Evolutionary conservation across 2,888 invertebrate species (phyloP), one percentile per base, ranked within the genome.

Genomic region (Phytoseiulus persimilis): DNA sequence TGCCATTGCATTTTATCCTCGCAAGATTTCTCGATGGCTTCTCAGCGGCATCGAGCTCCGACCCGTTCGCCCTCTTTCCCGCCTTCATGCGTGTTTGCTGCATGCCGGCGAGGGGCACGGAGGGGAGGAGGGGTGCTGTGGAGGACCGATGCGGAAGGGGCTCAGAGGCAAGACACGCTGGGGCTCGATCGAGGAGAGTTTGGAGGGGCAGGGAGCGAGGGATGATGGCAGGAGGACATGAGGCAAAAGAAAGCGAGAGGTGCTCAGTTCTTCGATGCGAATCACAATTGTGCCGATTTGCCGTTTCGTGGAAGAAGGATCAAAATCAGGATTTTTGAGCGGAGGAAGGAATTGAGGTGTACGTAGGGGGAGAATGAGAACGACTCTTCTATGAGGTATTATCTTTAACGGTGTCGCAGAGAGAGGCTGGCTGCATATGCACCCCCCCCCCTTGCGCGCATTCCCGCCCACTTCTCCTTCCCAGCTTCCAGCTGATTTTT

Each of bases 261-360:
- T 65, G 65, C 65, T 65, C 65, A 65, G 65, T 65, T 65, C 65
- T 65, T 65, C 65, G 65, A 65, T 31, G 32, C 87, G 87, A 87
- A 39, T 33, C 87, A 87, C 87, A 87, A 87, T 87, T 87, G 87
- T 87, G 87, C 87, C 87, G 87, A 87, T 87, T 87, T 87, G 87
- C 87, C 33, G n/a, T 87, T 87, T 87, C 87, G 87, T 31, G 33
- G 87, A 33, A 87, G 45, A 33, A 45, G 87, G 87, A 87, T 87
- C 87, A 87, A 87, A 87, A 87, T 87, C 87, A 45, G 87, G 39
- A 87, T 32, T 87, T 87, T 33, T 39, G 87, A 45, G n/a, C n/a
- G n/a, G n/a, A n/a, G 33, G 87, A 33, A 87, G 39, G 87, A 87
- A 65, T 65, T 18, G 65, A 65, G 65, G 87, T 87, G 87, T n/a